phyloP scores from a whole-genome alignment of 2,113 vertebrate genomes.

The Cygnus buccinator region DNA sequence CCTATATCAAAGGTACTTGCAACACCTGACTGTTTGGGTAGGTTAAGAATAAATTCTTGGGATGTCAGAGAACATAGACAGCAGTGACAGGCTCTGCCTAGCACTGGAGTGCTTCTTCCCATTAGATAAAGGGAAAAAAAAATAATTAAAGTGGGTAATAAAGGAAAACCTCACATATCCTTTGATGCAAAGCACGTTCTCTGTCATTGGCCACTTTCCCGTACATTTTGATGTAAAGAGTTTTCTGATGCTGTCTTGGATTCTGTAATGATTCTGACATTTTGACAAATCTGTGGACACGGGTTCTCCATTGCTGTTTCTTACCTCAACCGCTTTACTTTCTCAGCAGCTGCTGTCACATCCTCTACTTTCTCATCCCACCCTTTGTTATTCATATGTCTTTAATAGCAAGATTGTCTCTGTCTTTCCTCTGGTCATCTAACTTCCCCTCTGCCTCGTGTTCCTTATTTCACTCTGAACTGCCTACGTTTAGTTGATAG shows the following conservation, averaged over 20 bases:
- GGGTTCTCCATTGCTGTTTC: not conserved
- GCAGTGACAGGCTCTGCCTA: not conserved
- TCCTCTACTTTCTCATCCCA: not conserved
- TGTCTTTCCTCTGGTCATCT: not conserved
- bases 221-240: not conserved
- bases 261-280: slow-evolving; percentile 1
- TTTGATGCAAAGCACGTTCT: not conserved
- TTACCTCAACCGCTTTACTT: not conserved
- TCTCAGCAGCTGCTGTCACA: not conserved
- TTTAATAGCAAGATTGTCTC: not conserved
- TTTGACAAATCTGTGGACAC: not conserved
- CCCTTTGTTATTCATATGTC: not conserved
- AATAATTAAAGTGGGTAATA: not conserved
- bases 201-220: not conserved
- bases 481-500: not conserved
- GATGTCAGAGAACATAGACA: not conserved
- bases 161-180: not conserved
- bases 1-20: not conserved
- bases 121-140: not conserved
- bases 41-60: not conserved
- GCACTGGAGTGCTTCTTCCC: not conserved
- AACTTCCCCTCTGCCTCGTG: not conserved
- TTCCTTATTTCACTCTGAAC: not conserved
- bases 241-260: not conserved
- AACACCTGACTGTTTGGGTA: not conserved